These are phyloP conservation scores for Polyommatus icarus DNA, from an alignment of 2,888 invertebrate species.

Conservation along the genomic window DNA sequence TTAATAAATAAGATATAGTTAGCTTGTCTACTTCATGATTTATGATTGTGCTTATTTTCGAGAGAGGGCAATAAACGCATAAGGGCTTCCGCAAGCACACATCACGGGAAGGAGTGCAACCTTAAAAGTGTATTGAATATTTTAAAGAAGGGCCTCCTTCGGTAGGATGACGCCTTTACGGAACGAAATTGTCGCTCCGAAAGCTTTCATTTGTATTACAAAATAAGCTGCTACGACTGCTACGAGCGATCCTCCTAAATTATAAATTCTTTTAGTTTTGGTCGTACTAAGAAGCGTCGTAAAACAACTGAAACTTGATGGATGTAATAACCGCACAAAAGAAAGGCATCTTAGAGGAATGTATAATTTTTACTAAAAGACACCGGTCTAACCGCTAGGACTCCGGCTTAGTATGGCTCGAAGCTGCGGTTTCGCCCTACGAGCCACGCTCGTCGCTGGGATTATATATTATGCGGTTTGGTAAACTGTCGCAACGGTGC, in stretches of 20 bases:
- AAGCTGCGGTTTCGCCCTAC: slow-evolving; percentile 3
- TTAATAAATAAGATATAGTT: slow-evolving; percentile 1
- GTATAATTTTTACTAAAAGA: not conserved
- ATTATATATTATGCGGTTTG: slow-evolving; percentile 12
- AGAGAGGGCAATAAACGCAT: slow-evolving; percentile 14
- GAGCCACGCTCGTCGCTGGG: not conserved
- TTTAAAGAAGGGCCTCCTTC: not conserved
- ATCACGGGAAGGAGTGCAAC: not conserved
- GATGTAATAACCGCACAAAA: not conserved
- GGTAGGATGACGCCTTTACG: slow-evolving; percentile 4
- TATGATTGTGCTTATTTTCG: slow-evolving; percentile 11
- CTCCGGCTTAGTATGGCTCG: not conserved
- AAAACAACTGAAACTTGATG: not conserved
- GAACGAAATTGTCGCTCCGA: not conserved
- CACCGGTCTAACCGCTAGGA: slow-evolving; percentile 6
- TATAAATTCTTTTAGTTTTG: not conserved
- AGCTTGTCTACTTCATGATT: not conserved
- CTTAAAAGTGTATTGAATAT: slow-evolving; percentile 20
- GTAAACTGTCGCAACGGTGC: not conserved
- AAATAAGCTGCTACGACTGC: not conserved
- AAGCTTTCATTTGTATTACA: slow-evolving; percentile 2
- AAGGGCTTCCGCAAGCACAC: slow-evolving; percentile 14
- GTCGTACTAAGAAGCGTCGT: not conserved
- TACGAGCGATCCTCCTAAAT: not conserved
- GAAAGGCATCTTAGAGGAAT: not conserved